Percentiles rank a stretch among this genome's conserved stretches.
These are phyloP conservation scores for Parauchenoglanis punctatus DNA, from an alignment of 2,797 vertebrate species.

Conservation along the genomic window DNA sequence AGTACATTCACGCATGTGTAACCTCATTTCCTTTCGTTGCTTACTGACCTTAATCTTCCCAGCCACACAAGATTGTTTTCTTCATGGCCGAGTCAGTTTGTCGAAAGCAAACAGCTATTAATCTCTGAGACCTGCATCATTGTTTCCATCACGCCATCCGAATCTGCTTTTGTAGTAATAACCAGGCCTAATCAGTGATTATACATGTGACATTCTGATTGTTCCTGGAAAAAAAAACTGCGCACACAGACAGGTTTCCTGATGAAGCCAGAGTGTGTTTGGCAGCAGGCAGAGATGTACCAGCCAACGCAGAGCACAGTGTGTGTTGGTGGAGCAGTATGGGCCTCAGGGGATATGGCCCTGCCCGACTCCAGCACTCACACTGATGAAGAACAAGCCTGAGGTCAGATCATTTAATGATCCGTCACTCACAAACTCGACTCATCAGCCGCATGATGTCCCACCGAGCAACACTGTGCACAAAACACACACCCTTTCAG, in stretches of 20 bases:
- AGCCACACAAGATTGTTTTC: neutral
- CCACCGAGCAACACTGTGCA: conserved; percentile 12
- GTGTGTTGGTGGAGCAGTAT: neutral
- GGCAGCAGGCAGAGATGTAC: neutral
- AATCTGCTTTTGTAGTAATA: conserved; percentile 23
- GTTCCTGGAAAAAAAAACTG: conserved; percentile 28
- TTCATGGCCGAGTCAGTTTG: conserved; percentile 1
- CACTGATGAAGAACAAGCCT: conserved; percentile 43
- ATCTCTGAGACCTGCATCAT: conserved; percentile 30
- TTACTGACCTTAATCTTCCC: conserved; percentile 10
- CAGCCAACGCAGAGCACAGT: neutral
- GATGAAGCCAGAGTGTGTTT: conserved; percentile 21
- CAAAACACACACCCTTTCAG: neutral
- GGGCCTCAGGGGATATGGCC: conserved; percentile 26
- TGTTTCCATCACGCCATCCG: conserved; percentile 37
- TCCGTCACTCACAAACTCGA: conserved; percentile 24
- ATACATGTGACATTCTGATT: conserved; percentile 18
- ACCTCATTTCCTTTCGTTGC: neutral
- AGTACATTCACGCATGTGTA: neutral
- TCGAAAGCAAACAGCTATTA: conserved; percentile 37
- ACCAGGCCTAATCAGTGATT: conserved; percentile 30
- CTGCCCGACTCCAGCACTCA: conserved; percentile 45
- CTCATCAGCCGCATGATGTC: neutral
- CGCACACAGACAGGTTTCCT: neutral
- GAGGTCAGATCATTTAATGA: conserved; percentile 42